phyloP scores from a whole-genome alignment of 2,888 invertebrate genomes.

The Troides oblongomaculatus region DNA sequence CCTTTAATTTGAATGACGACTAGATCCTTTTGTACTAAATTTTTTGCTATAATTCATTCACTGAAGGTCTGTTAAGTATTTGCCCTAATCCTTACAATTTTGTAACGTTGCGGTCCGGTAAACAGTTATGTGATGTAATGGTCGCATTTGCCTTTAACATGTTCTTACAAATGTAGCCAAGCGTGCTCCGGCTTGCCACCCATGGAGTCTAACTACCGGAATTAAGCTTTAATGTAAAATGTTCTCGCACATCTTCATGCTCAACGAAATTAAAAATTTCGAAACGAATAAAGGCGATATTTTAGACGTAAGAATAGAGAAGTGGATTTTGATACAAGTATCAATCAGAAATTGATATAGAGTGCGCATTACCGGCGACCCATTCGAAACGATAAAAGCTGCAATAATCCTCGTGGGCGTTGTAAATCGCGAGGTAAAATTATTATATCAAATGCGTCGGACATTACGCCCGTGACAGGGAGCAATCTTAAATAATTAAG shows the following conservation, averaged over 20 bases:
- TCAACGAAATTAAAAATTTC: too few relatives aligned
- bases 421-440: conserved; percentile 36
- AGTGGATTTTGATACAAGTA: not conserved
- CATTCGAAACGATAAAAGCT: conserved; percentile 8
- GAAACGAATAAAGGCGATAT: too few relatives aligned
- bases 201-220: not conserved
- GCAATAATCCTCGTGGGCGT: conserved; percentile 24
- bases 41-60: not conserved
- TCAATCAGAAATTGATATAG: not conserved
- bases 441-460: conserved; percentile 51
- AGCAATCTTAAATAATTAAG: conserved; percentile 57
- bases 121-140: conserved; percentile 5
- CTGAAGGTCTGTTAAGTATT: not conserved
- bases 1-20: too few relatives aligned
- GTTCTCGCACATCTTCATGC: too few relatives aligned
- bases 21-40: not conserved
- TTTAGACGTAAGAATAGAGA: too few relatives aligned
- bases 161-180: conserved; percentile 22
- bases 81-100: not conserved
- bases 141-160: conserved; percentile 19
- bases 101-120: conserved; percentile 9
- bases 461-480: conserved; percentile 42
- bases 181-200: conserved; percentile 16
- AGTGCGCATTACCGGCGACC: not conserved
- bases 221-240: too few relatives aligned